Evolutionary conservation across 30 jellyfish, hydroid and myxozoan genomes (phyloP).

Genomic region (Aurelia coerulea): DNA sequence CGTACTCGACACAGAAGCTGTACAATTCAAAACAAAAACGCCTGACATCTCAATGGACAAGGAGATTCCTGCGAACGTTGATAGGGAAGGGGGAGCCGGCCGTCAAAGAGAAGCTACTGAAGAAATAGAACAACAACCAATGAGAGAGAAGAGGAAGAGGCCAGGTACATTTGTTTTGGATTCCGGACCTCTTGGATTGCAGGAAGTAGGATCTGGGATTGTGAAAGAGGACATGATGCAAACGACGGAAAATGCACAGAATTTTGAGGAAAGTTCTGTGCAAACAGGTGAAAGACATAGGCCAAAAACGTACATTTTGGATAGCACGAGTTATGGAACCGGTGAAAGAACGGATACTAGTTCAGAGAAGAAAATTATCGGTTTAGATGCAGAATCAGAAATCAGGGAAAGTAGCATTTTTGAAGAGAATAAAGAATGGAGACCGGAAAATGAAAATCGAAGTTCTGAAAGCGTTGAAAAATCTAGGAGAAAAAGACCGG

Average conservation of each 20-base stretch:
- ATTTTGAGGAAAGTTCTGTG: no score
- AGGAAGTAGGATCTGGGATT: no score
- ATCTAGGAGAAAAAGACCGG: background rate
- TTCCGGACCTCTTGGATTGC: no score
- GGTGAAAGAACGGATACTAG: background rate
- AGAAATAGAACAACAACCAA: background rate
- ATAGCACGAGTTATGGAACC: background rate
- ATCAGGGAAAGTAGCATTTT: background rate
- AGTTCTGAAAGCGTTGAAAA: background rate
- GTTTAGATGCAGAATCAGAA: background rate
- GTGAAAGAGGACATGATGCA: no score
- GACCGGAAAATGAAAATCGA: background rate
- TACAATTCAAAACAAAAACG: background rate
- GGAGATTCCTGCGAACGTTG: background rate
- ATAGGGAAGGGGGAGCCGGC: background rate
- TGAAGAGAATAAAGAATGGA: background rate
- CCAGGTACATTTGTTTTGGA: background rate
- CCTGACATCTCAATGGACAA: background rate
- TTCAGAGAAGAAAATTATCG: background rate
- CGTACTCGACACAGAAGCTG: background rate
- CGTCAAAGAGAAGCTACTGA: background rate
- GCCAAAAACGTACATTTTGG: slow-evolving; percentile 33
- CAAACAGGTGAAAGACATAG: background rate
- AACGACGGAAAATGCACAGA: no score
- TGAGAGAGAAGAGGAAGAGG: background rate